Evolutionary conservation across 2,113 vertebrate genomes (phyloP).

Genomic region (Nematolebias whitei): DNA sequence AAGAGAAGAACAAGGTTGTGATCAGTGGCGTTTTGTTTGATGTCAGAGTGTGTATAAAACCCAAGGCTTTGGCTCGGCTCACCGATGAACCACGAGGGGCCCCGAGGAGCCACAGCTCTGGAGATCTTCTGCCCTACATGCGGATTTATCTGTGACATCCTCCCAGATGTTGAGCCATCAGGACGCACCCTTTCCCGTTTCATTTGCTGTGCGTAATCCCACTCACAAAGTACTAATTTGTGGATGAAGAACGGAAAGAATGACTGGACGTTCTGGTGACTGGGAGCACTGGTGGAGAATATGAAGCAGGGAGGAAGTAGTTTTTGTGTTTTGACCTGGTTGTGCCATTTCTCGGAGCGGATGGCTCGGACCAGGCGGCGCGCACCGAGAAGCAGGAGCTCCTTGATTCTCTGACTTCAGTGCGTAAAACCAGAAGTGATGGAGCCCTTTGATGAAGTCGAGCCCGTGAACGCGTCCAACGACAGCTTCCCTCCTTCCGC

Average conservation of each 20-base stretch:
- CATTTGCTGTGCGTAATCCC: not conserved
- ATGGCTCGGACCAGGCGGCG: constrained; percentile 16
- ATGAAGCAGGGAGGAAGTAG: constrained; percentile 20
- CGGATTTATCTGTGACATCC: constrained; percentile 59
- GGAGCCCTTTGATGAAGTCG: constrained; percentile 80
- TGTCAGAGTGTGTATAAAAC: constrained; percentile 75
- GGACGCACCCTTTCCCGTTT: constrained; percentile 28
- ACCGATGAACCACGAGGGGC: constrained; percentile 60
- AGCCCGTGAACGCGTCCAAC: constrained; percentile 67
- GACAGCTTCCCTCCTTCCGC: constrained; percentile 42
- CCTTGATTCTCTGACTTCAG: constrained; percentile 1
- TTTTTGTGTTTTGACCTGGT: constrained; percentile 2
- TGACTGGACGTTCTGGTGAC: constrained; percentile 40
- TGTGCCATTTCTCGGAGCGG: constrained; percentile 13
- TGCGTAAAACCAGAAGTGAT: constrained; percentile 69
- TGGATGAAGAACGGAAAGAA: constrained; percentile 28
- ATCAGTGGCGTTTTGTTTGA: constrained; percentile 71
- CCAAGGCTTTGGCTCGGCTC: constrained; percentile 49
- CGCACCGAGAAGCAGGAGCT: constrained; percentile 13
- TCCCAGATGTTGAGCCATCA: constrained; percentile 45
- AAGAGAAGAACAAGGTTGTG: constrained; percentile 31
- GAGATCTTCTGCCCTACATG: constrained; percentile 53
- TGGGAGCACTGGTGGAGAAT: not conserved
- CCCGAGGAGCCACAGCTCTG: constrained; percentile 28
- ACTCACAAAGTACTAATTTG: constrained; percentile 16